Percentiles rank a stretch among this genome's conserved stretches.
Conservation (phyloP, 2,888 invertebrate species). For the Lasioglossum malachurum region DNA sequence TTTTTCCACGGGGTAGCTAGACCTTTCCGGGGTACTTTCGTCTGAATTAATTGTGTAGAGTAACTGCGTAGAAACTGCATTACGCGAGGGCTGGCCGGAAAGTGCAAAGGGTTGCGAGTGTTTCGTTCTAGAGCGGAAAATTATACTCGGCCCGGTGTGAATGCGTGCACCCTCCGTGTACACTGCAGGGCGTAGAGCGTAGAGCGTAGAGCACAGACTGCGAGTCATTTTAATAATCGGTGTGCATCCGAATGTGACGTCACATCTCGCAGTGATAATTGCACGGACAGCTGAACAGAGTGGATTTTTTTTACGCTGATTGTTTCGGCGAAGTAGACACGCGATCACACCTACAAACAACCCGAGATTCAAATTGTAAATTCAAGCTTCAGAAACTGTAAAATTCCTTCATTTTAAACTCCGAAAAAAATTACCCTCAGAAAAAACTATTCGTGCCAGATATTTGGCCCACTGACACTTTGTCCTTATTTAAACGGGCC, state of each 20-base stretch:
- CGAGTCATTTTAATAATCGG: slow-evolving; percentile 19
- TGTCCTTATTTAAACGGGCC: too few species aligned
- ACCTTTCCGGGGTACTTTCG: slow-evolving; percentile 31
- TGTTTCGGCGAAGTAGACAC: background rate
- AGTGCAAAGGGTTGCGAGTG: slow-evolving; percentile 30
- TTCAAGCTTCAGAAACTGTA: background rate
- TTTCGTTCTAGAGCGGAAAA: slow-evolving; percentile 48
- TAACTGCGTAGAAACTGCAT: slow-evolving; percentile 36
- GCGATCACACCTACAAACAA: background rate
- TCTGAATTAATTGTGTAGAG: slow-evolving; percentile 34
- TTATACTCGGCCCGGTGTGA: slow-evolving; percentile 34
- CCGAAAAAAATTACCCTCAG: too few species aligned
- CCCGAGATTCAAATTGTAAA: background rate
- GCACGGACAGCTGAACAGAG: background rate
- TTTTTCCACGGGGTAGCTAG: slow-evolving; percentile 29
- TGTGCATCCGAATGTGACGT: background rate
- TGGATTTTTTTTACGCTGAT: background rate
- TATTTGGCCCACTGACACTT: too few species aligned
- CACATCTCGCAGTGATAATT: background rate
- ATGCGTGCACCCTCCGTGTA: background rate
- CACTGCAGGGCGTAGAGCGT: background rate
- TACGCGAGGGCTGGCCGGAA: slow-evolving; percentile 34
- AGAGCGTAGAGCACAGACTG: background rate
- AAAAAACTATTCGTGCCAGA: too few species aligned
- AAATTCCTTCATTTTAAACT: background rate